phyloP scores from a whole-genome alignment of 2,888 invertebrate genomes.

The Schizaphis graminum region DNA sequence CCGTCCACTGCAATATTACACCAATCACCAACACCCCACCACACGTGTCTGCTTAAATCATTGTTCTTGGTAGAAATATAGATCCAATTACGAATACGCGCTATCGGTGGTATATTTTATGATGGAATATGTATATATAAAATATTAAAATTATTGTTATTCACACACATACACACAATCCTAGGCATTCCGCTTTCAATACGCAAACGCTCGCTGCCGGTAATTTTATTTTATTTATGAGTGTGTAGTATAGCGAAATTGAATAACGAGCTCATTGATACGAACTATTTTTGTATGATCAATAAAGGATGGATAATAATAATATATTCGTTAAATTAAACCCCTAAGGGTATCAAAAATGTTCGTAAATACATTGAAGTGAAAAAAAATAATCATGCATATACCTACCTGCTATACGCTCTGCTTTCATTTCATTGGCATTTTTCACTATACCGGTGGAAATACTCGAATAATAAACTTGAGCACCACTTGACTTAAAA shows the following conservation, averaged over 20 bases:
- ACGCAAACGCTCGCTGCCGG: not conserved
- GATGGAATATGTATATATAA: constrained; percentile 5
- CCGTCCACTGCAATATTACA: not conserved
- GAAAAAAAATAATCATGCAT: constrained; percentile 13
- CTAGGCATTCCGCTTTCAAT: not conserved
- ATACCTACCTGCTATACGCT: not conserved
- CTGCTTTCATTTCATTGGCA: not conserved
- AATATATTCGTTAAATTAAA: constrained; percentile 23
- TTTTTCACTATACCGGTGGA: not conserved
- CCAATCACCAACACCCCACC: not conserved
- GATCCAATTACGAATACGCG: constrained; percentile 33
- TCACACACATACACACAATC: not conserved
- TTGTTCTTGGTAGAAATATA: not conserved
- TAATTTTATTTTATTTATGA: constrained; percentile 46
- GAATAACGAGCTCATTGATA: constrained; percentile 34
- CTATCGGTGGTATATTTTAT: constrained; percentile 1
- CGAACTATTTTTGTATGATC: constrained; percentile 26
- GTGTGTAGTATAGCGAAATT: not conserved
- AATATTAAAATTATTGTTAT: not conserved
- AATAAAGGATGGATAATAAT: constrained; percentile 22
- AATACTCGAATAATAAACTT: constrained; percentile 5
- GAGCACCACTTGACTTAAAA: constrained; percentile 14
- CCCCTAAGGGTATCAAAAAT: not conserved
- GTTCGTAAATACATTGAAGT: not conserved
- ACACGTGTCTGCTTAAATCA: not conserved